Percentiles rank a stretch among this genome's conserved stretches.
phyloP scores from a whole-genome alignment of 2,113 vertebrate species.

The Platycercus adscitus region DNA sequence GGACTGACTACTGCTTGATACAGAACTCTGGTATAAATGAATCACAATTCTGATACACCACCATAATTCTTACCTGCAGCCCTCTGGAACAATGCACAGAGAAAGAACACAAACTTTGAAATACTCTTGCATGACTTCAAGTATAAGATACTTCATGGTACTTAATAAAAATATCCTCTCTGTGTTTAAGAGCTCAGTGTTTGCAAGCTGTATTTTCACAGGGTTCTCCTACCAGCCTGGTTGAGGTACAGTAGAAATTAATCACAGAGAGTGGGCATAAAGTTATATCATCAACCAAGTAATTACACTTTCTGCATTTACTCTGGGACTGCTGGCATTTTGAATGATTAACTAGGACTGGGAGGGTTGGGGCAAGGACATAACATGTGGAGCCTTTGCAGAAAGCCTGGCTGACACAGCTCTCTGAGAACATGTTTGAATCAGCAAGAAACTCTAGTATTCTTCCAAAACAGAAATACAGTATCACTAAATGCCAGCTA shows the following conservation, averaged over 20 bases:
- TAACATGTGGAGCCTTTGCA: background rate
- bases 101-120: background rate
- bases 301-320: background rate
- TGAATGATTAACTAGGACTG: slow-evolving; percentile 29
- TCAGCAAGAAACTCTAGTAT: background rate
- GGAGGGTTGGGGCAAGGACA: background rate
- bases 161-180: background rate
- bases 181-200: background rate
- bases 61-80: background rate
- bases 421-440: background rate
- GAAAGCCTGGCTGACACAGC: background rate
- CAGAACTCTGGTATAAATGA: background rate
- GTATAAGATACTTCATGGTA: background rate
- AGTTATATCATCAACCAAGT: slow-evolving; percentile 2
- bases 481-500: background rate
- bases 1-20: background rate
- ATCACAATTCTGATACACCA: background rate
- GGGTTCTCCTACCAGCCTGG: background rate
- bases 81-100: background rate
- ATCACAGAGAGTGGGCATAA: background rate
- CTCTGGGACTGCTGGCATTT: background rate
- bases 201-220: background rate
- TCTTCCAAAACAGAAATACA: background rate
- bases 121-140: background rate
- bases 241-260: background rate